Base-by-base conservation (phyloP, 1,140 invertebrate species). In the Drosophila suzukii region DNA sequence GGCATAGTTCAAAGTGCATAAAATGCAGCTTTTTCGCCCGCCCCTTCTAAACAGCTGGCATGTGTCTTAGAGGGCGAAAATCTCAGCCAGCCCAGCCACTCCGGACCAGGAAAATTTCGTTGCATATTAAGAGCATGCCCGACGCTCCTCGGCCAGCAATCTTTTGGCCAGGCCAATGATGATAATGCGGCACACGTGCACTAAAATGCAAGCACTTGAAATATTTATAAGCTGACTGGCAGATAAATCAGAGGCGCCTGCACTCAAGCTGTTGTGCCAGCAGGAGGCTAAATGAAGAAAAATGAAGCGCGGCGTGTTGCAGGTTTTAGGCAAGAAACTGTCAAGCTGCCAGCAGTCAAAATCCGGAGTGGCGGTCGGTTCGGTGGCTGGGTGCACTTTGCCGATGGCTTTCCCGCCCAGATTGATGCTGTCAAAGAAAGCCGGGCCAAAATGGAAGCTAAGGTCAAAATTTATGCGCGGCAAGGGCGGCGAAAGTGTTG, bases 181-280 rank as follows among this genome's bases (percentile, higher is more conserved):
- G 83, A 83, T 75, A 89, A 89, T 89, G 84, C 72, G 58, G 80
- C 83, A 89, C 84, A 88, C 84, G 84, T 88, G 84, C 84, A 89
- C 60, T 60, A 88, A 88, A 88, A 83, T 88, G 85, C 84, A 84
- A 72, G 77, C 68, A 89, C 84, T 89, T 88, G 81, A 84, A 88
- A 88, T 88, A 88, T 88, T 89, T 81, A 88, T 89, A 81, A 89
- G 85, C 62, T 78, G 66, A 65, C 70, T 80, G 61, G 24, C 47
- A 84, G 70, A 89, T 88, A 89, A 84, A 89, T 89, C 84, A 89
- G 72, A 65, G 72, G 56, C 68, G 61, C 57, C 81, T 63, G 80
- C 55, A 57, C 76, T 68, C 62, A 56, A 75, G 75, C 70, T 76
- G 62, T 81, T 76, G 80, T 66, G 58, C n/a, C 60, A 59, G 36